Percentiles rank a stretch among this genome's conserved stretches.
Conservation (phyloP, 2,888 invertebrate genomes). For the Furcula furcula region DNA sequence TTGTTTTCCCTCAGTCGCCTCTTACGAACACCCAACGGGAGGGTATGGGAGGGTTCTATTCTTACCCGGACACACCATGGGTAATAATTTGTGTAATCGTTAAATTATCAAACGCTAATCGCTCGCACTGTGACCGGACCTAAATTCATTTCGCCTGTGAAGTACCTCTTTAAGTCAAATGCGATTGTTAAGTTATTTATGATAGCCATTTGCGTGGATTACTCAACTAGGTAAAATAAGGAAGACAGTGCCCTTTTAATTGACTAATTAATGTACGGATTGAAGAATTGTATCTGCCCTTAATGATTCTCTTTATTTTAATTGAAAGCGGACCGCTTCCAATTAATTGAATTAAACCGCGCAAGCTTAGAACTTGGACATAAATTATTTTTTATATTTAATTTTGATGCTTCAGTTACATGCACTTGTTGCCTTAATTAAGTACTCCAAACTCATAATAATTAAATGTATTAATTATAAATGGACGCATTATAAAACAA, state of each 20-base stretch:
- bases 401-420: conserved; percentile 23
- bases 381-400: conserved; percentile 28
- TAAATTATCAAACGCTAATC: conserved; percentile 12
- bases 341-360: conserved; percentile 32
- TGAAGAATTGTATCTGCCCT: conserved; percentile 41
- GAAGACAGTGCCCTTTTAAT: conserved; percentile 46
- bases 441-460: conserved; percentile 3
- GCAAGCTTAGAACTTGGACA: conserved; percentile 26
- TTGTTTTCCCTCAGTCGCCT: too few species aligned
- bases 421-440: not conserved
- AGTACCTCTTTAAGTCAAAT: conserved; percentile 32
- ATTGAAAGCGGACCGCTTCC: conserved; percentile 31
- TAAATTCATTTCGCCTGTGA: conserved; percentile 17
- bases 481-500: too few species aligned
- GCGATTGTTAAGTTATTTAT: conserved; percentile 53
- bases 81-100: too few species aligned
- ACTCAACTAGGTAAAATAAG: conserved; percentile 48
- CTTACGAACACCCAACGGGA: too few species aligned
- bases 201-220: conserved; percentile 43
- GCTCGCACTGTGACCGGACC: conserved; percentile 1
- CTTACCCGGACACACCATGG: too few species aligned
- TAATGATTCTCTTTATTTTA: conserved; percentile 50
- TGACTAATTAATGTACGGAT: conserved; percentile 57
- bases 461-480: too few species aligned
- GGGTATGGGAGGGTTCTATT: too few species aligned